These are phyloP conservation scores for Cartodere bifasciata DNA, from an alignment of 2,888 invertebrate genomes.

Conservation along the genomic window DNA sequence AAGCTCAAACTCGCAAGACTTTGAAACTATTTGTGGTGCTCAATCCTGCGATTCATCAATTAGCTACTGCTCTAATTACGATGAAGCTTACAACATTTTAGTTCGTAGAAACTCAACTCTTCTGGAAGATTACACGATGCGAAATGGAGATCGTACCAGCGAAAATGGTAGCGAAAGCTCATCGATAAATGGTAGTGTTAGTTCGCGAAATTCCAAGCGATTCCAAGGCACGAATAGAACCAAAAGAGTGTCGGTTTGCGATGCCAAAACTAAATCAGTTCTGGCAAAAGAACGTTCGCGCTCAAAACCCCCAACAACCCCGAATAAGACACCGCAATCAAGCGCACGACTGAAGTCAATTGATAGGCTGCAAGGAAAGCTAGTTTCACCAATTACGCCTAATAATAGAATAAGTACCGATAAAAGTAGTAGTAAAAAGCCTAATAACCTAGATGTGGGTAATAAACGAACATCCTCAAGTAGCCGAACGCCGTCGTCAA, in stretches of 20 bases:
- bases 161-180: conserved; percentile 71
- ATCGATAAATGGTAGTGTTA: conserved; percentile 43
- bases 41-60: conserved; percentile 68
- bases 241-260: conserved; percentile 17
- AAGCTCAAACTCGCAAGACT: conserved; percentile 41
- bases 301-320: conserved; percentile 27
- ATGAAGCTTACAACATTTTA: conserved; percentile 41
- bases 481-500: conserved; percentile 15
- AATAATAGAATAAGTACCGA: conserved; percentile 20
- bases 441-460: conserved; percentile 21
- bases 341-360: conserved; percentile 38
- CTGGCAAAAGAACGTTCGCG: conserved; percentile 21
- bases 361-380: conserved; percentile 19
- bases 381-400: conserved; percentile 33
- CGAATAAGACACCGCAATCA: conserved; percentile 17
- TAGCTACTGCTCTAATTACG: conserved; percentile 64
- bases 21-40: conserved; percentile 43
- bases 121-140: conserved; percentile 30
- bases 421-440: conserved; percentile 26
- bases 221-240: conserved; percentile 16
- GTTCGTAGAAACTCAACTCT: conserved; percentile 32
- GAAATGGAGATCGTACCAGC: conserved; percentile 43
- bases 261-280: conserved; percentile 27
- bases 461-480: conserved; percentile 16
- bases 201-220: conserved; percentile 30